phyloP scores from a whole-genome alignment of 2,888 invertebrate genomes.

The Limnephilus lunatus region DNA sequence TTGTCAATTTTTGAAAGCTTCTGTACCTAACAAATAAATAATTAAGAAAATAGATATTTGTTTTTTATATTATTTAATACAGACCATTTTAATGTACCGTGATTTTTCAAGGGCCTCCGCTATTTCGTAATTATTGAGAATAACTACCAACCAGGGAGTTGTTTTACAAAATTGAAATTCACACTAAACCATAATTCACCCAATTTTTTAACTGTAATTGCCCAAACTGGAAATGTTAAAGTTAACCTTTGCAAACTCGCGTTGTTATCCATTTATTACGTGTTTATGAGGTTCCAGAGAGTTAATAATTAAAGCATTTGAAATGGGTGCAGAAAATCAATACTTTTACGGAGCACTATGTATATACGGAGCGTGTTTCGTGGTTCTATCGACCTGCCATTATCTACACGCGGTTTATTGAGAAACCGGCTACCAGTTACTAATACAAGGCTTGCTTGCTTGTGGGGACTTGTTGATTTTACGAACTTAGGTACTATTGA shows the following conservation, averaged over 20 bases:
- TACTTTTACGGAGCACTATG: not conserved
- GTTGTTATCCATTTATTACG: not conserved
- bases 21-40: too few species aligned
- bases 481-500: not conserved
- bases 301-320: not conserved
- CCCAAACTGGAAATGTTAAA: not conserved
- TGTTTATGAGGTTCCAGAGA: not conserved
- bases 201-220: not conserved
- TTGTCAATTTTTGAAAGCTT: too few species aligned
- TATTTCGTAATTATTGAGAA: not conserved
- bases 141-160: not conserved
- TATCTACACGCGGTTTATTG: slow-evolving; percentile 2
- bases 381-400: not conserved
- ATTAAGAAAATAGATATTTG: too few species aligned
- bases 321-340: not conserved
- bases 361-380: not conserved
- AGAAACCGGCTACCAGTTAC: not conserved
- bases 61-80: too few species aligned
- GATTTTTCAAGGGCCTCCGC: not conserved
- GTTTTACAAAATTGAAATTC: not conserved
- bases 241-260: not conserved
- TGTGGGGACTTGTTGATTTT: not conserved
- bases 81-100: too few species aligned
- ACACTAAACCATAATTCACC: not conserved
- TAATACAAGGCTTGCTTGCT: not conserved